phyloP scores from a whole-genome alignment of 2,113 vertebrate genomes.

The Myotis yumanensis region DNA sequence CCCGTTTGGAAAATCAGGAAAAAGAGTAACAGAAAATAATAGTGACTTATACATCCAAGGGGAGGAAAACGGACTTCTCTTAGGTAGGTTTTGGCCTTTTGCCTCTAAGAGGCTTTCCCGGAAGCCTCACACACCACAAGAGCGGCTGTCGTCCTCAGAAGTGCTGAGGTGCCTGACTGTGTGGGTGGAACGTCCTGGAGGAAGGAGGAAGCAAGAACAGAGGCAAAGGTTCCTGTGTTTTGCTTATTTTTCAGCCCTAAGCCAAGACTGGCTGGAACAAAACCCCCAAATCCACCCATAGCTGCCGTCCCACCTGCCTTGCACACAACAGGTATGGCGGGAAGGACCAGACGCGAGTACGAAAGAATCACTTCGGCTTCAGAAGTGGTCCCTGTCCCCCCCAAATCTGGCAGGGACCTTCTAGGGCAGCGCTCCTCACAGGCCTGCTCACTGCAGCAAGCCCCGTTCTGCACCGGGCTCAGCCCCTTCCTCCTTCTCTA shows the following conservation, averaged over 20 bases:
- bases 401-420: background rate
- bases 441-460: background rate
- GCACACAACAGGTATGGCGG: too few relatives aligned
- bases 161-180: background rate
- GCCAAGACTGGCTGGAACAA: background rate
- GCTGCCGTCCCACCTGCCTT: background rate
- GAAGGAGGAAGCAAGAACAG: background rate
- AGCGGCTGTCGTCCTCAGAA: background rate
- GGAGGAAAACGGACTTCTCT: background rate
- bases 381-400: too few relatives aligned
- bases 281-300: background rate
- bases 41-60: rapidly evolving
- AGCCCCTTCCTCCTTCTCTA: background rate
- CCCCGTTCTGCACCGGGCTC: background rate
- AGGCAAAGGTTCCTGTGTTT: background rate
- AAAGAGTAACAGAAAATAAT: background rate
- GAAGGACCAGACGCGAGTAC: rapidly evolving
- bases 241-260: background rate
- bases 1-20: background rate
- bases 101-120: background rate
- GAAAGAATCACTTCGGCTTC: rapidly evolving
- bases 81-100: background rate
- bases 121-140: background rate
- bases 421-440: background rate
- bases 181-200: background rate